Conservation (phyloP, 2,113 vertebrate genomes). For the Tilapia sparmanii region DNA sequence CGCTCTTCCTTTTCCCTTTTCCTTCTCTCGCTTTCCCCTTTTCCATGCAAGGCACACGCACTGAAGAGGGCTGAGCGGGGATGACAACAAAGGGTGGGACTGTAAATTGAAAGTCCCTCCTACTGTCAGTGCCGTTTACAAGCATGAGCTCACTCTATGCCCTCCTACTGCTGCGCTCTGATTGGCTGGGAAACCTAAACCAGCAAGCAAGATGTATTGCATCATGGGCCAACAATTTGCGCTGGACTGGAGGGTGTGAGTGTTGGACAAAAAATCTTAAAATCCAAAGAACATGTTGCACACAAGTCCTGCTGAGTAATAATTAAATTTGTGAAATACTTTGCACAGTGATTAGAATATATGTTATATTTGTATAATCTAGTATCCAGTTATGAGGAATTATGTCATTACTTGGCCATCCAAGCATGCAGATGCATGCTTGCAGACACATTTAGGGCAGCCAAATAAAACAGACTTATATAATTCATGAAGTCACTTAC, state of each 20-base stretch:
- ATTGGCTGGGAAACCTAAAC: constrained; percentile 58
- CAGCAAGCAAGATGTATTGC: constrained; percentile 53
- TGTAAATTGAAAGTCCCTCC: constrained; percentile 49
- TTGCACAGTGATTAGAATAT: neutral
- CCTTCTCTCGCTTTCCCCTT: neutral
- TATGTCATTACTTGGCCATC: neutral
- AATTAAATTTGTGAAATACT: neutral
- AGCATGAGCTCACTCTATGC: constrained; percentile 29
- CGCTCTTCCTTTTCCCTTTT: constrained; percentile 28
- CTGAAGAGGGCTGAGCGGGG: constrained; percentile 22
- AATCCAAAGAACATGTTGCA: neutral
- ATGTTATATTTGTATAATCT: neutral
- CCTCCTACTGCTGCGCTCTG: constrained; percentile 29
- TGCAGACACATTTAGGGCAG: neutral
- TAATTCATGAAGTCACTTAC: constrained; percentile 32
- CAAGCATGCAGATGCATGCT: neutral
- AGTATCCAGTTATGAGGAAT: neutral
- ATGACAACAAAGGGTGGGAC: constrained; percentile 56
- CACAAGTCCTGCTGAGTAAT: neutral
- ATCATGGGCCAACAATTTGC: constrained; percentile 66
- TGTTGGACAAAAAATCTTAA: neutral
- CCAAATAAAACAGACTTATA: constrained; percentile 22
- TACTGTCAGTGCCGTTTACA: constrained; percentile 39
- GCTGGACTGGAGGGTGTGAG: constrained; percentile 32
- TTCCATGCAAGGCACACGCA: neutral